phyloP scores from a whole-genome alignment of 35 echinoderm and acorn worm species.

The Ophiothrix spiculata region DNA sequence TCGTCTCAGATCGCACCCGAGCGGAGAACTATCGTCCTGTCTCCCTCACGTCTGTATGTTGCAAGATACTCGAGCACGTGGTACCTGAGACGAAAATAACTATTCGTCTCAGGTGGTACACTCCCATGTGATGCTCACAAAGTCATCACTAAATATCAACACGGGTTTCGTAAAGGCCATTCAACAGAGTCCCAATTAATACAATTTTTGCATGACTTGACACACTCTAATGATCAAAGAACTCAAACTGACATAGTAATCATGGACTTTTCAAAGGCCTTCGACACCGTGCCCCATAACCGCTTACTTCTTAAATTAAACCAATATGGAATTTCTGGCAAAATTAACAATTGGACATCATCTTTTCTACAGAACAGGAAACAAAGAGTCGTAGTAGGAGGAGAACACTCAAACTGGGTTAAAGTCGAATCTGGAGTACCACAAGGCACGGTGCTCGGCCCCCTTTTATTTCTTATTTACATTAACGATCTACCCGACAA shows the following conservation, averaged over 20 bases:
- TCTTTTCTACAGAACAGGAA: slow-evolving; percentile 30
- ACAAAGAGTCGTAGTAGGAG: slow-evolving; percentile 47
- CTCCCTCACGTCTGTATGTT: no score
- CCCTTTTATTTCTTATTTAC: slow-evolving; percentile 51
- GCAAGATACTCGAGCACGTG: no score
- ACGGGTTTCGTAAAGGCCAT: no score
- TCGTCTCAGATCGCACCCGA: no score
- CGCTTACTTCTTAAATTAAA: not conserved
- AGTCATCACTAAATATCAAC: no score
- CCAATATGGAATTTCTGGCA: slow-evolving; percentile 15
- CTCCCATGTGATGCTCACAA: no score
- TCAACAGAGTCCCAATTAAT: no score
- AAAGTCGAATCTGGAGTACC: slow-evolving; percentile 61
- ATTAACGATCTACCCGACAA: slow-evolving; percentile 30
- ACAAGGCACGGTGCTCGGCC: slow-evolving; percentile 61
- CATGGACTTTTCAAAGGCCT: slow-evolving; percentile 33
- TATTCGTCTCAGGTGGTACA: no score
- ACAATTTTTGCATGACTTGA: no score
- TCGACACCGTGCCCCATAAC: slow-evolving; percentile 13
- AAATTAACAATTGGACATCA: not conserved
- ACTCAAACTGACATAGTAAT: slow-evolving; percentile 31
- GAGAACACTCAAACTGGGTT: no score
- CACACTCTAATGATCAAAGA: not conserved
- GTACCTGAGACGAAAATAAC: no score
- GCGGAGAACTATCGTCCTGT: no score